phyloP scores from a whole-genome alignment of 2,113 vertebrate genomes.

The Halichoerus grypus region DNA sequence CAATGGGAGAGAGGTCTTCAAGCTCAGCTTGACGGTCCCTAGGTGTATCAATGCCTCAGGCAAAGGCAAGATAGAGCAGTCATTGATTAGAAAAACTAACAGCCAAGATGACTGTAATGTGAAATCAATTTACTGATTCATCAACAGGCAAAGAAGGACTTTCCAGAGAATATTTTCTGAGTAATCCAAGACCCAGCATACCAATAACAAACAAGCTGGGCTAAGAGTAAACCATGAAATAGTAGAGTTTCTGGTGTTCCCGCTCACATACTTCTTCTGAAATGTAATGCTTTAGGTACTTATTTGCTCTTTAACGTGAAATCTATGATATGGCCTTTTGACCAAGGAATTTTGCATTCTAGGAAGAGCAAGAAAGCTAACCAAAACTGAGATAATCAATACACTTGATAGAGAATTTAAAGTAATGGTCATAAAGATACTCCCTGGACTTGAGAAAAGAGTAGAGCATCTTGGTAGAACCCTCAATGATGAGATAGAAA shows the following conservation, averaged over 20 bases:
- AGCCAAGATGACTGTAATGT: neutral
- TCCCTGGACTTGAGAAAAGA: too few relatives aligned
- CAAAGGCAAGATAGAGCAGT: neutral
- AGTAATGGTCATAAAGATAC: neutral
- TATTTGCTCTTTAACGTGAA: neutral
- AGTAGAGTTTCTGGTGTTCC: neutral
- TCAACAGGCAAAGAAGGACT: neutral
- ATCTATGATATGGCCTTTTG: neutral
- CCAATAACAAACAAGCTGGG: neutral
- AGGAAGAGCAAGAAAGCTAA: neutral
- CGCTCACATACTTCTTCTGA: neutral
- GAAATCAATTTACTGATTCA: neutral
- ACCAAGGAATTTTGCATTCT: neutral
- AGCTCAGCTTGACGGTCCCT: too few relatives aligned
- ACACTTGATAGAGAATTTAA: neutral
- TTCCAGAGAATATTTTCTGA: neutral
- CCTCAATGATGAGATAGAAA: neutral
- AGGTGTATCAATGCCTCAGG: accelerated
- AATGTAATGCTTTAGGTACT: neutral
- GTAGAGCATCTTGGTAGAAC: neutral
- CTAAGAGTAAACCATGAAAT: neutral
- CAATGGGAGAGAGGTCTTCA: neutral
- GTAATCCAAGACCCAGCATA: neutral
- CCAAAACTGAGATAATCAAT: neutral
- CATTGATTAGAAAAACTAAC: neutral